Percentiles rank a stretch among this genome's conserved stretches.
Evolutionary conservation across 2,888 invertebrate species (phyloP).

Genomic region (Troides aeacus): DNA sequence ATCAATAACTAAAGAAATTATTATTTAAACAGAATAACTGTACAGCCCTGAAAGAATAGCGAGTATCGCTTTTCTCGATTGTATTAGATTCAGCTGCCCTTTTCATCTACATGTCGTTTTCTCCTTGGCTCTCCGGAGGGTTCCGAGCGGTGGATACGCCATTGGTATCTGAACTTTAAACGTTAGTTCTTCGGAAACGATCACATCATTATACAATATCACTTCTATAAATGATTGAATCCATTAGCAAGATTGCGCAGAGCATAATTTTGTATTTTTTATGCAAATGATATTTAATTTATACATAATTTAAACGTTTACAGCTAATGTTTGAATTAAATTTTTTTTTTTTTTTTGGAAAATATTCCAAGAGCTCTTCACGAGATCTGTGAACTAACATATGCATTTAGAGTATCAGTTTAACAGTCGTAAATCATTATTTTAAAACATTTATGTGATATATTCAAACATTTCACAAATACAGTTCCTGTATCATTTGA

Average conservation of each 20-base stretch:
- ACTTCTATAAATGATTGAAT: neutral
- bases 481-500: neutral
- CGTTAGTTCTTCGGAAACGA: slow-evolving; percentile 37
- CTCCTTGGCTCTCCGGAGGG: slow-evolving; percentile 60
- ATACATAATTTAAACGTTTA: neutral
- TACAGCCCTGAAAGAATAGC: slow-evolving; percentile 60
- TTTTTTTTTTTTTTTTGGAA: neutral
- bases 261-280: neutral
- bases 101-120: slow-evolving; percentile 78
- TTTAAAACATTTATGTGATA: neutral
- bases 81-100: slow-evolving; percentile 80
- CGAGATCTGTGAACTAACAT: neutral
- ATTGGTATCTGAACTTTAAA: slow-evolving; percentile 35
- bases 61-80: slow-evolving; percentile 77
- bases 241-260: neutral
- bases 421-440: neutral
- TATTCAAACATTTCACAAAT: neutral
- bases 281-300: neutral
- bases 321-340: neutral
- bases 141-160: slow-evolving; percentile 63
- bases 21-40: neutral
- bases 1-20: neutral
- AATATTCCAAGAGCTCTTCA: neutral
- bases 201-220: slow-evolving; percentile 17
- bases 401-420: neutral